Evolutionary conservation across 2,113 vertebrate species (phyloP).

Genomic region (Onychostoma macrolepis): DNA sequence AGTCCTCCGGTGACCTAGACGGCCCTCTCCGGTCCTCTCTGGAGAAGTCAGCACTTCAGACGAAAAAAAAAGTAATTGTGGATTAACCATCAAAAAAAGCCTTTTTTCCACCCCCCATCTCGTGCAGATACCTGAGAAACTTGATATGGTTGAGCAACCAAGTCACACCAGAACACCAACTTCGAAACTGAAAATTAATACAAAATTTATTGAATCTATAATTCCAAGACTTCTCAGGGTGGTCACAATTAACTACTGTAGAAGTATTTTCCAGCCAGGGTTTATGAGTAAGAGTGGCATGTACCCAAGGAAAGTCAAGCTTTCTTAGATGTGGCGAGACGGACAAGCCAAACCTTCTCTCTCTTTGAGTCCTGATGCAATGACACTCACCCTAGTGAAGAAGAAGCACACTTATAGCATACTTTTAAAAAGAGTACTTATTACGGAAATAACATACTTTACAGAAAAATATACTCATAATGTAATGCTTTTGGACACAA

Average conservation of each 20-base stretch:
- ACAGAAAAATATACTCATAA: neutral
- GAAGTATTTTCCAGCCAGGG: constrained; percentile 30
- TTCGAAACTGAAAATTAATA: neutral
- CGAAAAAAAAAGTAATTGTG: constrained; percentile 67
- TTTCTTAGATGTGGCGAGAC: constrained; percentile 33
- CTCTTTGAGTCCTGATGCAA: constrained; percentile 25
- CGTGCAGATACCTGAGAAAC: constrained; percentile 27
- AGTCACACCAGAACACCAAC: neutral
- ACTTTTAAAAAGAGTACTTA: neutral
- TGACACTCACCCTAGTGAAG: neutral
- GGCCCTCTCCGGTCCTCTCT: constrained; percentile 60
- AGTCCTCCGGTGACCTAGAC: constrained; percentile 67
- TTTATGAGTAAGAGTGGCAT: constrained; percentile 29
- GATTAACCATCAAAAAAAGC: constrained; percentile 46
- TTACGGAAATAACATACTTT: neutral
- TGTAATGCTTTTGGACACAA: neutral
- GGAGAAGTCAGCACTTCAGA: constrained; percentile 74
- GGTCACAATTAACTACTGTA: constrained; percentile 30
- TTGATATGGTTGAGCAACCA: neutral
- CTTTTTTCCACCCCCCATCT: neutral
- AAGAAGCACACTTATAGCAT: neutral
- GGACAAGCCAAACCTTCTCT: neutral
- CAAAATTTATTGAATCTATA: constrained; percentile 4
- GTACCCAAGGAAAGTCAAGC: constrained; percentile 3
- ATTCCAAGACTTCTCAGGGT: constrained; percentile 24